A percentile compares a stretch with the other conserved stretches of the same genome.
Evolutionary conservation across 2,113 vertebrate genomes (phyloP).

Genomic region (Amblyornis subalaris): DNA sequence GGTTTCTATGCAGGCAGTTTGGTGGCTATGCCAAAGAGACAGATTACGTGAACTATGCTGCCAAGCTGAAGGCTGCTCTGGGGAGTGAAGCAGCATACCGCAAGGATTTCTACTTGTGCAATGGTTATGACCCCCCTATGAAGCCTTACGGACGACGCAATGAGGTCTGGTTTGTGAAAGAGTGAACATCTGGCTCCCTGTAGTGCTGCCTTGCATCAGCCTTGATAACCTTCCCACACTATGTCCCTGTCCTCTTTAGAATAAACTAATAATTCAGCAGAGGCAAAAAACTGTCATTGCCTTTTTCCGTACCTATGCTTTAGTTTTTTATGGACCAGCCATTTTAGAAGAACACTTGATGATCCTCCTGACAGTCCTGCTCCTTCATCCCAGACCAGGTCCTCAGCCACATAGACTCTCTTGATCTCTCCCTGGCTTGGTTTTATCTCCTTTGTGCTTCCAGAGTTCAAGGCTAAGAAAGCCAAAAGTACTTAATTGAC

Average conservation of each 20-base stretch:
- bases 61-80: conserved; percentile 78
- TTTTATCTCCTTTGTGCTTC: background rate
- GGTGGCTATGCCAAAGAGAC: conserved; percentile 87
- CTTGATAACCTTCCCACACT: background rate
- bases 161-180: conserved; percentile 89
- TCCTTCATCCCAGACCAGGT: background rate
- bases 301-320: background rate
- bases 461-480: conserved; percentile 4
- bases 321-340: background rate
- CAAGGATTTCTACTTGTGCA: conserved; percentile 85
- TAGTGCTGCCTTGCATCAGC: background rate
- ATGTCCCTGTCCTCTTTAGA: background rate
- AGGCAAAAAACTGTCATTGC: background rate
- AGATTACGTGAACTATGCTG: conserved; percentile 78
- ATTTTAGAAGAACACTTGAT: background rate
- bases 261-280: conserved; percentile 3
- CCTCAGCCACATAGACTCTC: background rate
- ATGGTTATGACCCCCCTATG: conserved; percentile 86
- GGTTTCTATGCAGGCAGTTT: conserved; percentile 78
- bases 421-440: background rate
- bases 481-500: background rate
- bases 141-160: conserved; percentile 88
- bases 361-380: background rate
- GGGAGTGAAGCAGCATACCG: conserved; percentile 78
- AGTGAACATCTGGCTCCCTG: conserved; percentile 10